Percentiles rank a stretch among this genome's conserved stretches.
These are phyloP conservation scores for Aplochiton taeniatus DNA, from an alignment of 2,797 vertebrate genomes.

Conservation along the genomic window DNA sequence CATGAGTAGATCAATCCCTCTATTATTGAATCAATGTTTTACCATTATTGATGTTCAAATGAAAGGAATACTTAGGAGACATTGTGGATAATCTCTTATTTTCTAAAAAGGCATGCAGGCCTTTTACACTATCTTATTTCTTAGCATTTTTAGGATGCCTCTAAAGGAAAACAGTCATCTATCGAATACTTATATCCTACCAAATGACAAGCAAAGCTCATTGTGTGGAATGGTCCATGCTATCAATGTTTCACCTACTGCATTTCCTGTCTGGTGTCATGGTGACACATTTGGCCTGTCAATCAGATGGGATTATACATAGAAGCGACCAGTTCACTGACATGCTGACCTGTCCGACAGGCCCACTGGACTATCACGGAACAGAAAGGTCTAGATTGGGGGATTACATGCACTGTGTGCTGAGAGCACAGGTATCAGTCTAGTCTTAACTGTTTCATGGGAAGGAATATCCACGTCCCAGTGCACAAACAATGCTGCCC, in stretches of 20 bases:
- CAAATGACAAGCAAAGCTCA: not conserved
- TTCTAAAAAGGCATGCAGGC: not conserved
- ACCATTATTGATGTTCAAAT: not conserved
- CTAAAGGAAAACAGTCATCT: too few species aligned
- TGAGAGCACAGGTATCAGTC: conserved; percentile 12
- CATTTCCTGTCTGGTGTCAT: conserved; percentile 46
- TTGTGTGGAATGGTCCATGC: conserved; percentile 6
- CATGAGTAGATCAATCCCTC: not conserved
- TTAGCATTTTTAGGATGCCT: too few species aligned
- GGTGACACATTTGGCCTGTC: conserved; percentile 56
- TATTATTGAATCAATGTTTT: too few species aligned
- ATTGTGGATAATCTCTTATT: not conserved
- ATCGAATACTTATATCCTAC: not conserved
- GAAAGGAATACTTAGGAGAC: not conserved
- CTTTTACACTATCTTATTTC: too few species aligned
- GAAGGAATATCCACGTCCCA: not conserved
- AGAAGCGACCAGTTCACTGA: conserved; percentile 50
- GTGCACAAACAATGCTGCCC: conserved; percentile 38
- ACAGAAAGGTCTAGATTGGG: conserved; percentile 61
- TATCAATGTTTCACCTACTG: conserved; percentile 37
- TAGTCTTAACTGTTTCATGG: not conserved
- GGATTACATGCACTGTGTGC: conserved; percentile 32
- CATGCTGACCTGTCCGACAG: conserved; percentile 60
- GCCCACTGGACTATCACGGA: conserved; percentile 39
- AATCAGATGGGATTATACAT: conserved; percentile 61